Conservation (phyloP, 1,140 invertebrate genomes). For the Leguminivora glycinivorella region DNA sequence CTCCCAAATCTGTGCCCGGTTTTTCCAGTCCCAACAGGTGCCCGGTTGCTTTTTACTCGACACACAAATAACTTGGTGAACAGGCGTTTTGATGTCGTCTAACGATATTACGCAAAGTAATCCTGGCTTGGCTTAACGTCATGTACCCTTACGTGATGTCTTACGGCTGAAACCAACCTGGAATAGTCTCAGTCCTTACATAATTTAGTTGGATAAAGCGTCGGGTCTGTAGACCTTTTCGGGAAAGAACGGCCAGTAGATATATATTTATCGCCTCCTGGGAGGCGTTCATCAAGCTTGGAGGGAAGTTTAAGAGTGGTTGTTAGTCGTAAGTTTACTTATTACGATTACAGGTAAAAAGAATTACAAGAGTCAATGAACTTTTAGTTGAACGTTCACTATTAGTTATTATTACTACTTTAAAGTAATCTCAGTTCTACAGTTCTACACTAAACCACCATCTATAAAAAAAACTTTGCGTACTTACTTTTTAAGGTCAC, state of each 20-base stretch:
- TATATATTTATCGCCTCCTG: slow-evolving; percentile 30
- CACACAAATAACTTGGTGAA: background rate
- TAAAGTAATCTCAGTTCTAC: too few relatives aligned
- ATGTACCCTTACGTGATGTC: slow-evolving; percentile 7
- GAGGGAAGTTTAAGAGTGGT: background rate
- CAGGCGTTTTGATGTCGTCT: background rate
- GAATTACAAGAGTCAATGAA: too few relatives aligned
- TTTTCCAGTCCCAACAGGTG: slow-evolving; percentile 35
- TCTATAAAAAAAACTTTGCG: too few relatives aligned
- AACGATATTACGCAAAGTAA: slow-evolving; percentile 10
- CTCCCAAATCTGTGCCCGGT: slow-evolving; percentile 60
- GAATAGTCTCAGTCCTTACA: slow-evolving; percentile 17
- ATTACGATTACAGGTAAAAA: background rate
- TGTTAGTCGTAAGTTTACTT: background rate
- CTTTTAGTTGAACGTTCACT: too few relatives aligned
- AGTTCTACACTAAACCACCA: too few relatives aligned
- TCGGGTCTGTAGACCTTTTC: slow-evolving; percentile 16
- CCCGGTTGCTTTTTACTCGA: background rate
- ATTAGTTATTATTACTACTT: too few relatives aligned
- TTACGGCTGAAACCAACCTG: slow-evolving; percentile 15
- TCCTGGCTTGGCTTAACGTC: background rate
- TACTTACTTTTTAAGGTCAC: too few relatives aligned
- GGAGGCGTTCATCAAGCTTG: slow-evolving; percentile 10
- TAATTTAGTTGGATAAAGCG: slow-evolving; percentile 28
- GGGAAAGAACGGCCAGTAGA: slow-evolving; percentile 15